Base-by-base conservation (phyloP, 2,888 invertebrate genomes). In the Lasioglossum calceatum region DNA sequence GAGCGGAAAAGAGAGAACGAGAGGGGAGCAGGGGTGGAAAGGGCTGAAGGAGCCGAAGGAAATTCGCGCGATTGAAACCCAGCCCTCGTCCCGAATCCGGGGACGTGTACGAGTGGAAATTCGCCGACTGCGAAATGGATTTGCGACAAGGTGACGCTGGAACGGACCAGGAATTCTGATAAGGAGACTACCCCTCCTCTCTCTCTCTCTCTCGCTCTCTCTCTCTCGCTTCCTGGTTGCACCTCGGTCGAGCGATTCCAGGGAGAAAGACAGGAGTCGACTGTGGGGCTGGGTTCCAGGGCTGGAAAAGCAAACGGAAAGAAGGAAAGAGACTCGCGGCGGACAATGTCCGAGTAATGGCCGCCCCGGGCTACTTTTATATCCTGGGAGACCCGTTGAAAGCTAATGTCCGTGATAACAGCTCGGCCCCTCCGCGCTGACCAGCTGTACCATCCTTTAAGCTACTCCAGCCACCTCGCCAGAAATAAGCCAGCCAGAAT, bases 281-380 rank as follows among this genome's bases (percentile, higher is more conserved):
- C 44, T 5, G 19, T n/a, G 23, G 8, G 78, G 78, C 72, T 36
- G 32, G 64, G 50, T 54, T 72, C 84, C 81, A 77, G 79, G 76
- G 82, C 71, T 70, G 72, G 87, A 79, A 70, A 82, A 79, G 79
- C 76, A 77, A 85, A 67, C 78, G 79, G 61, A 86, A 83, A 89
- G 86, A 83, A 84, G 87, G 89, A 91, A 89, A 87, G 87, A 91
- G 89, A 89, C 90, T 91, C 90, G 85, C 87, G 67, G 88, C 94
- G 94, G 94, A 95, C 95, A 94, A 94, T 94, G 94, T 94, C 94
- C 93, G 92, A 92, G 93, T 95, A 95, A 95, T 94, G 94, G 94
- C 92, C 92, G 93, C 94, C 93, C 91, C 91, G 90, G 94, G 94
- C 93, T 92, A 94, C 93, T 94, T 94, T 94, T 94, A 94, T 94